These are phyloP conservation scores for Meloidogyne chitwoodi DNA, from an alignment of 1,140 invertebrate genomes.

Conservation along the genomic window DNA sequence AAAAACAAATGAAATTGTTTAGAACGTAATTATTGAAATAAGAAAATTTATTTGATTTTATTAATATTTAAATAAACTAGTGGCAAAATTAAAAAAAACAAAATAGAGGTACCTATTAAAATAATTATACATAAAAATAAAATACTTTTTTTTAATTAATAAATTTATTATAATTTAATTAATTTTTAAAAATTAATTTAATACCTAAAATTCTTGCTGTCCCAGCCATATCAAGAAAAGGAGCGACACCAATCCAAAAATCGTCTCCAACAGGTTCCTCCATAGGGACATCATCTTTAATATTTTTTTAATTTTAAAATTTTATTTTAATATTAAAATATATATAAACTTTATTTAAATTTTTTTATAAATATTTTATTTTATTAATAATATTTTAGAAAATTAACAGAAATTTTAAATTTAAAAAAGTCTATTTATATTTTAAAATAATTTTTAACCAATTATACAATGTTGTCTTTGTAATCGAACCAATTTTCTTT, in stretches of 20 bases:
- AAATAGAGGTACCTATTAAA: too few species aligned
- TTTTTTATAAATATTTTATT: not conserved
- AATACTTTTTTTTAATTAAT: too few species aligned
- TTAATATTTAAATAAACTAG: too few species aligned
- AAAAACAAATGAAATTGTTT: not conserved
- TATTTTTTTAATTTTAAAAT: not conserved
- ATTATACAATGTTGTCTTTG: conserved; percentile 13
- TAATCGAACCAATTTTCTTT: conserved; percentile 13
- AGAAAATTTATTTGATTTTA: not conserved
- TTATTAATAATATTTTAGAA: not conserved
- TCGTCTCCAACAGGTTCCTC: not conserved
- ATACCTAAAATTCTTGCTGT: conserved; percentile 27
- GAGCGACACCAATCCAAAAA: conserved; percentile 31
- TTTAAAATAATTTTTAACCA: not conserved
- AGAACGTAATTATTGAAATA: not conserved
- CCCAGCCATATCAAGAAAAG: conserved; percentile 28
- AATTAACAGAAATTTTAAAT: not conserved
- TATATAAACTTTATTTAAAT: not conserved
- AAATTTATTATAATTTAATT: conserved; percentile 1
- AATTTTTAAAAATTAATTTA: not conserved
- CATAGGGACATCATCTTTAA: not conserved
- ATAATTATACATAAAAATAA: too few species aligned
- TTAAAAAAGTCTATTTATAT: not conserved
- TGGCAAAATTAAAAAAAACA: too few species aligned
- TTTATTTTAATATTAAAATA: not conserved